These are phyloP conservation scores for Ophraella communa DNA, from an alignment of 2,888 invertebrate species.

Conservation along the genomic window DNA sequence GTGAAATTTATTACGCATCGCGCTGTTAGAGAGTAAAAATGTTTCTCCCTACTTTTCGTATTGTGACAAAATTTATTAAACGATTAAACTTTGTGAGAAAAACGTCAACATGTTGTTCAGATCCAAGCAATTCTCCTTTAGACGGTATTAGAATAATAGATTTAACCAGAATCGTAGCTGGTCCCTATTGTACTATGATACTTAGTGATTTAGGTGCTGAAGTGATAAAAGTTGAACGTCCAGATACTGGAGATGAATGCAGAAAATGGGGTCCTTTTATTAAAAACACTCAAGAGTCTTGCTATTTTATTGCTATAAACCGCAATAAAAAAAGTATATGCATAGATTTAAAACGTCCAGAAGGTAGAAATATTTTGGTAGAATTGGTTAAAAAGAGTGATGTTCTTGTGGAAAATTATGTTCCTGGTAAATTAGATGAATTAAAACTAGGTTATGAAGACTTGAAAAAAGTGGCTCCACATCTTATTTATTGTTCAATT, in stretches of 20 bases:
- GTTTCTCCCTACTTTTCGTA: constrained; percentile 23
- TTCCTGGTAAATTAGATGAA: constrained; percentile 85
- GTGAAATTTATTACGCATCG: constrained; percentile 32
- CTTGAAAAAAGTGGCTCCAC: constrained; percentile 73
- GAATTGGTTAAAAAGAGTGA: constrained; percentile 81
- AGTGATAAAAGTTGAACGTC: constrained; percentile 89
- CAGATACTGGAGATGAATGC: constrained; percentile 84
- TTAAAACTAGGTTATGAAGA: constrained; percentile 82
- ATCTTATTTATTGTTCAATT: constrained; percentile 90
- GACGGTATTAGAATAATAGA: constrained; percentile 78
- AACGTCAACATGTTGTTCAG: constrained; percentile 23
- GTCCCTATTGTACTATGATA: constrained; percentile 94
- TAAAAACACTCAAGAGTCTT: constrained; percentile 68
- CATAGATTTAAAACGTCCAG: constrained; percentile 77
- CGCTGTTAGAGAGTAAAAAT: constrained; percentile 33
- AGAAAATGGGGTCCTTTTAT: constrained; percentile 92
- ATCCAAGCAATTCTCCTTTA: constrained; percentile 64
- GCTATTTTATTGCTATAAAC: constrained; percentile 88
- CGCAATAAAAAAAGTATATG: constrained; percentile 94
- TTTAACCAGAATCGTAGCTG: constrained; percentile 87
- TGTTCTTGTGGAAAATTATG: constrained; percentile 90
- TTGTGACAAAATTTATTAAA: constrained; percentile 11
- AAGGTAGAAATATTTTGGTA: constrained; percentile 70
- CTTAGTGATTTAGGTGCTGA: constrained; percentile 93
- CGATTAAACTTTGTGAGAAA: constrained; percentile 21